Evolutionary conservation across 2,797 vertebrate genomes (phyloP).

Genomic region (Pteronotus mesoamericanus): DNA sequence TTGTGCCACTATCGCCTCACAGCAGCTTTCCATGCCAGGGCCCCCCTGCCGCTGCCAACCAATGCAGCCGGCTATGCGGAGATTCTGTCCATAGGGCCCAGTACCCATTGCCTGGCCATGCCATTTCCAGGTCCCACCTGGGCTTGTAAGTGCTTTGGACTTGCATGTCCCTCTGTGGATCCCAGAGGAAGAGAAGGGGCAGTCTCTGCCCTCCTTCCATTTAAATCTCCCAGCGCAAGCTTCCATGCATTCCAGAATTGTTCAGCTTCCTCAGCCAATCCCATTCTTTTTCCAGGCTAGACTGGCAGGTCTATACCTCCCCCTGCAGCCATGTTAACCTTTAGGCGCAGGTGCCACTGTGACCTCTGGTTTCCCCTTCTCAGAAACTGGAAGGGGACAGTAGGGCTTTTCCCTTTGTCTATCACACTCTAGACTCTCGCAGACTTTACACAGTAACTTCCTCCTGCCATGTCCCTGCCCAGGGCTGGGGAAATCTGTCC

Average conservation of each 20-base stretch:
- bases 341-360: not conserved
- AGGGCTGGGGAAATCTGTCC: too few species aligned
- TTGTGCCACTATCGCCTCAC: too few species aligned
- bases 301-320: not conserved
- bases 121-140: not conserved
- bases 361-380: not conserved
- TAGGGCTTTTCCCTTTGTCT: not conserved
- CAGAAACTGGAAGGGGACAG: not conserved
- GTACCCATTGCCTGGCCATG: not conserved
- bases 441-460: not conserved
- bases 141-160: not conserved
- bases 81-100: too few species aligned
- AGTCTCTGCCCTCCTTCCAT: not conserved
- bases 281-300: not conserved
- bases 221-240: not conserved
- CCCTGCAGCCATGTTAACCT: not conserved
- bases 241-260: not conserved
- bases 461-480: not conserved
- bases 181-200: not conserved
- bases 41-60: too few species aligned
- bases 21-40: too few species aligned
- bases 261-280: not conserved
- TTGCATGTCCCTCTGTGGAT: not conserved
- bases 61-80: too few species aligned
- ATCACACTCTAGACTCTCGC: not conserved